Conservation (phyloP, 2,888 invertebrate genomes). For the Polia nebulosa region DNA sequence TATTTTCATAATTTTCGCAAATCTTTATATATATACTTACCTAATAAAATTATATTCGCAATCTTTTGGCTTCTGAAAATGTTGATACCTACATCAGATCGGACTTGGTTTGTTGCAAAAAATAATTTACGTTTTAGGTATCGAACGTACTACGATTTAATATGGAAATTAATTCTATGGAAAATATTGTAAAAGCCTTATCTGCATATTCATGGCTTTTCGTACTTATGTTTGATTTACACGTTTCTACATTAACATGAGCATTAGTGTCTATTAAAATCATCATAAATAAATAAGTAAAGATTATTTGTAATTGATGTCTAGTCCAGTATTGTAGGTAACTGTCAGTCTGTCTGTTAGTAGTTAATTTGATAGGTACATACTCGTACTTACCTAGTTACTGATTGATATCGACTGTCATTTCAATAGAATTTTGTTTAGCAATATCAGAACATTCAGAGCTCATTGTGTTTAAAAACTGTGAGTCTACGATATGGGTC, state of each 20-base stretch:
- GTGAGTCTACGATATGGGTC: background rate
- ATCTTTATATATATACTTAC: too few relatives aligned
- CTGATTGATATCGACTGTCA: conserved; percentile 1
- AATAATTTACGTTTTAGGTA: background rate
- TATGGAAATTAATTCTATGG: conserved; percentile 48
- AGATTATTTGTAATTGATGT: conserved; percentile 2
- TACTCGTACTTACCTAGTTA: background rate
- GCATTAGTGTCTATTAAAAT: conserved; percentile 40
- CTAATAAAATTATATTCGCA: too few relatives aligned
- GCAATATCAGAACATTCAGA: background rate
- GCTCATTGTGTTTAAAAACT: background rate
- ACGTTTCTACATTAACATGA: conserved; percentile 32
- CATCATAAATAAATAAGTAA: conserved; percentile 35
- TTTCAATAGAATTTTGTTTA: conserved; percentile 13
- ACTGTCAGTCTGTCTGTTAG: conserved; percentile 1
- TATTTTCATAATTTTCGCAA: too few relatives aligned
- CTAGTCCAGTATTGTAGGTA: background rate
- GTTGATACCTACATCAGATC: conserved; percentile 1
- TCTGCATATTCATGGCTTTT: conserved; percentile 32
- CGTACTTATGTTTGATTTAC: conserved; percentile 46
- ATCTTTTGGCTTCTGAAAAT: too few relatives aligned
- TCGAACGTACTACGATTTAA: conserved; percentile 9
- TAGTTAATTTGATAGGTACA: background rate
- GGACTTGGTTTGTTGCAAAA: background rate
- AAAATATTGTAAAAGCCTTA: conserved; percentile 36